Conservation (phyloP, 2,888 invertebrate genomes). For the Silvanus unidentatus region DNA sequence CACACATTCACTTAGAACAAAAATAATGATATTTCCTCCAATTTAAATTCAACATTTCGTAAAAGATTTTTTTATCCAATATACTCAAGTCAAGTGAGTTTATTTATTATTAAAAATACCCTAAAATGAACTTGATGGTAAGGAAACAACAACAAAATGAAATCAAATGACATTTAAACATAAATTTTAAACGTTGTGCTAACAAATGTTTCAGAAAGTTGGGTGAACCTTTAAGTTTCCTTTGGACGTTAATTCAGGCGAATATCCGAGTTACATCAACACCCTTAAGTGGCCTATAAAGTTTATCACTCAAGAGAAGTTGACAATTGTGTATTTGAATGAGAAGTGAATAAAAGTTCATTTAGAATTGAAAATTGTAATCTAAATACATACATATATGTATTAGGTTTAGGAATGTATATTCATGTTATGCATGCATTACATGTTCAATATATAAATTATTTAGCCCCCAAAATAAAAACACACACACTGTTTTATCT, state of each 20-base stretch:
- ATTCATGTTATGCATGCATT: not conserved
- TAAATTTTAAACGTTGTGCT: slow-evolving; percentile 12
- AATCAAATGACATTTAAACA: slow-evolving; percentile 3
- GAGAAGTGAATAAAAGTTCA: not conserved
- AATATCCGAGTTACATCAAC: slow-evolving; percentile 16
- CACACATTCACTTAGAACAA: too few species aligned
- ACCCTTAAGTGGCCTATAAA: slow-evolving; percentile 25
- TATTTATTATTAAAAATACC: too few species aligned
- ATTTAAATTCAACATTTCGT: too few species aligned
- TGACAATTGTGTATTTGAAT: slow-evolving; percentile 11
- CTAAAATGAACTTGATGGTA: too few species aligned
- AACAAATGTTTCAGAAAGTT: slow-evolving; percentile 18
- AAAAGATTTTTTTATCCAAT: too few species aligned
- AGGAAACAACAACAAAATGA: too few species aligned
- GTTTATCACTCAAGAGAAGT: slow-evolving; percentile 21
- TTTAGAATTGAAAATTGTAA: too few species aligned
- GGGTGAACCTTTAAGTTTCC: slow-evolving; percentile 13
- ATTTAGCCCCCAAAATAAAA: too few species aligned
- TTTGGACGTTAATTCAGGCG: slow-evolving; percentile 16
- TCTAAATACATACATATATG: not conserved
- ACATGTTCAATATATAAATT: too few species aligned
- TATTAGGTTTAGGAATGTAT: not conserved
- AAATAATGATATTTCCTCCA: too few species aligned
- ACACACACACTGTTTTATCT: too few species aligned
- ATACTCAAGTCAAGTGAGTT: too few species aligned